Evolutionary conservation across 2,113 vertebrate genomes (phyloP), one percentile per base, ranked within the genome.

Genomic region (Anguilla rostrata): DNA sequence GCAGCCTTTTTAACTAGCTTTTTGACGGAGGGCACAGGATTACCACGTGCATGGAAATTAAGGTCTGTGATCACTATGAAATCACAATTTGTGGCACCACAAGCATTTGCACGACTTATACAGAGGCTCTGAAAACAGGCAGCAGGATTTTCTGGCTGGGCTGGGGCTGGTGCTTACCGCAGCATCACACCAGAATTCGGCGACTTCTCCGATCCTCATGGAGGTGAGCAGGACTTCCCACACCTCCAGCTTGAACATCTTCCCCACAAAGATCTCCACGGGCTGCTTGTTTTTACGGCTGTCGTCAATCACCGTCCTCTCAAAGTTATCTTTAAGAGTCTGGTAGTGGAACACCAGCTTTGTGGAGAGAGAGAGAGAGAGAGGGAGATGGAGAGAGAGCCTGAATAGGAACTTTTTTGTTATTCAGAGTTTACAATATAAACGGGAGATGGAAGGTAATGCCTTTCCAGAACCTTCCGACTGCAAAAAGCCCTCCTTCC

Each of bases 181-280:
- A 53, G 95, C 83, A 0, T 97, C 97, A 0, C 97, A 98, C 97
- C 97, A 97, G 92, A 97, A 98, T 91, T 98, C 97, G 0, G 97
- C 96, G 93, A 97, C 97, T 88, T 98, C 97, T 34, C 96, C 96
- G 0, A 92, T 60, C 90, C 96, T 94, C 97, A 98, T 98, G 88
- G 97, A 98, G 14, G 85, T 96, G 82, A 97, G 92, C 89, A 98
- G 92, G 0, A 93, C 95, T 93, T 97, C 97, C 96, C 97, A 97
- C 53, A 97, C 94, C 89, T 97, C 97, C 92, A 98, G 93, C 93
- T 97, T 97, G 93, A 98, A 97, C 96, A 98, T 96, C 92, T 97
- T 97, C 88, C 96, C 97, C 39, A 97, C 94, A 26, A 97, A 96
- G 89, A 98, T 96, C 92, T 98, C 96, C 57, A 96, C 95, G 14